A percentile compares a stretch with the other conserved stretches of the same genome.
These are phyloP conservation scores for Gymnobelideus leadbeateri DNA, from an alignment of 2,113 vertebrate genomes.

Conservation along the genomic window DNA sequence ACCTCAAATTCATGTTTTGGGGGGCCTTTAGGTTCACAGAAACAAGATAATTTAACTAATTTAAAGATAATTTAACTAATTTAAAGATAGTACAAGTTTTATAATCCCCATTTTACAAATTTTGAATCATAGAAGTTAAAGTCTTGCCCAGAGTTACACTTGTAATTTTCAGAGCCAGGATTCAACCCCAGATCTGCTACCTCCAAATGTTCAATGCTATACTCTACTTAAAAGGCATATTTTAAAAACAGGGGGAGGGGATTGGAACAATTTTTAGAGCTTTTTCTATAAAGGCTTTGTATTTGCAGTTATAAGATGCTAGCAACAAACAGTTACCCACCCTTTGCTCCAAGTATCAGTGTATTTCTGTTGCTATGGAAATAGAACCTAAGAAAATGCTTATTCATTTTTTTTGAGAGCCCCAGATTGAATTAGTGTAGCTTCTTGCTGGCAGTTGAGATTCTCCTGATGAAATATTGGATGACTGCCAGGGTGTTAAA, in stretches of 20 bases:
- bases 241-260: constrained; percentile 4
- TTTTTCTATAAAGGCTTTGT: background rate
- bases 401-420: constrained; percentile 43
- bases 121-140: background rate
- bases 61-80: too few relatives aligned
- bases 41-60: too few relatives aligned
- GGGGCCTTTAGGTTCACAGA: background rate
- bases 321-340: background rate
- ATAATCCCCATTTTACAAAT: background rate
- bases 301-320: background rate
- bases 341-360: background rate
- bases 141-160: background rate
- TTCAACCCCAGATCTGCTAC: background rate
- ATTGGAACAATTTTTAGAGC: background rate
- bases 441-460: constrained; percentile 18
- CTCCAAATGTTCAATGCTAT: background rate
- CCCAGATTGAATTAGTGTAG: background rate
- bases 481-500: constrained; percentile 28
- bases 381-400: constrained; percentile 40
- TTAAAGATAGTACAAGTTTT: background rate
- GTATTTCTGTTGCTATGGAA: background rate
- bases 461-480: constrained; percentile 11
- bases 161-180: background rate
- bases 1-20: background rate
- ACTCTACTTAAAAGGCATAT: background rate